Conservation (phyloP, 2,888 invertebrate genomes). For the Euproctis similis region DNA sequence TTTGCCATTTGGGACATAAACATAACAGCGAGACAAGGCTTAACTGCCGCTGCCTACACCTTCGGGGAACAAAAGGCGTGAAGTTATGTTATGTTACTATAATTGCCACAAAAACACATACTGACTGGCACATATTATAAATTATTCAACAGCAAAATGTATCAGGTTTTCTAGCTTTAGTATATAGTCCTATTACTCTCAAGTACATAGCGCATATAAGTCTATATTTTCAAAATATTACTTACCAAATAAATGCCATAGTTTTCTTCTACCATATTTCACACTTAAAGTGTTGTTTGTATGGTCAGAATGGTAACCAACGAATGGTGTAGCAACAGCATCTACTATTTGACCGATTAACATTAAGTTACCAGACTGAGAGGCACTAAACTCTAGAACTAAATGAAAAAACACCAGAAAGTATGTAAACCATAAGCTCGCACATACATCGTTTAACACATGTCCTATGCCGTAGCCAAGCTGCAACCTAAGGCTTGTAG, state of each 20-base stretch:
- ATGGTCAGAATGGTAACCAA: conserved; percentile 89
- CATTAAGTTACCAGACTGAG: conserved; percentile 79
- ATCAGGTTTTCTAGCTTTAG: no score
- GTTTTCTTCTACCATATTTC: conserved; percentile 87
- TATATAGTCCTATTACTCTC: no score
- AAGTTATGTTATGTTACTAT: no score
- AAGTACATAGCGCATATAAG: no score
- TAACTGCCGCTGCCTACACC: no score
- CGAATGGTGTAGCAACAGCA: conserved; percentile 89
- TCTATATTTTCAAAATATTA: no score
- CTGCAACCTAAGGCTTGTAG: conserved; percentile 56
- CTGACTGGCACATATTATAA: no score
- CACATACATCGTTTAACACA: conserved; percentile 92
- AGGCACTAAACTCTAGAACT: conserved; percentile 73
- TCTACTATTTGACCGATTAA: conserved; percentile 91
- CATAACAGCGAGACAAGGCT: no score
- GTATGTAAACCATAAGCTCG: conserved; percentile 96
- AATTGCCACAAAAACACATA: no score
- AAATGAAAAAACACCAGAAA: conserved; percentile 87
- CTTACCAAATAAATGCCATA: conserved; percentile 92
- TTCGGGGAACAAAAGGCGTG: no score
- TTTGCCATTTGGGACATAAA: no score
- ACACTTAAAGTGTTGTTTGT: conserved; percentile 79
- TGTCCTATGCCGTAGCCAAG: conserved; percentile 87
- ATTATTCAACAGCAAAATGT: no score